A percentile compares a stretch with the other conserved stretches of the same genome.
Evolutionary conservation across 2,113 vertebrate genomes (phyloP).

Genomic region (Chaenogobius annularis): DNA sequence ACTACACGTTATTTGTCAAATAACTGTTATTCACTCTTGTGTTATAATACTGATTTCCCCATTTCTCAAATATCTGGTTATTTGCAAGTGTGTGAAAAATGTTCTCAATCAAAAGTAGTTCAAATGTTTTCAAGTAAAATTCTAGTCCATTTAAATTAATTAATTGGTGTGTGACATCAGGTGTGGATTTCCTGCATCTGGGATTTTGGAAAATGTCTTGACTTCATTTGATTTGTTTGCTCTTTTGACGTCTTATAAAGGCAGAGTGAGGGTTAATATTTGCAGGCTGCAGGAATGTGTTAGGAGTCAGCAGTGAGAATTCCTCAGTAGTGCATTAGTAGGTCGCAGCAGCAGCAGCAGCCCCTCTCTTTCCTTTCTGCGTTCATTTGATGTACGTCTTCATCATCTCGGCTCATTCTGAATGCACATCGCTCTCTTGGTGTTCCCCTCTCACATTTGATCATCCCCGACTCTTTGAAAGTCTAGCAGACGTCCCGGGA

Average conservation of each 20-base stretch:
- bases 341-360: slow-evolving; percentile 69
- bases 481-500: slow-evolving; percentile 53
- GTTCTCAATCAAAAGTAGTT: neutral
- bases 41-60: neutral
- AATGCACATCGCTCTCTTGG: slow-evolving; percentile 34
- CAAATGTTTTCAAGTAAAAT: neutral
- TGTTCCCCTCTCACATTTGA: slow-evolving; percentile 51
- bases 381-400: slow-evolving; percentile 37
- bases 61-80: neutral
- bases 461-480: slow-evolving; percentile 52
- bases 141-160: neutral
- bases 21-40: neutral
- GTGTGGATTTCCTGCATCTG: neutral
- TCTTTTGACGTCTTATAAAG: slow-evolving; percentile 48
- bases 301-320: slow-evolving; percentile 76
- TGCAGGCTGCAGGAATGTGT: slow-evolving; percentile 75
- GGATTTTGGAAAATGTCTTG: neutral
- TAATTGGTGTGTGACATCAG: neutral
- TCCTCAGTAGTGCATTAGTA: slow-evolving; percentile 77
- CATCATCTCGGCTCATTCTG: slow-evolving; percentile 33
- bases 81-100: neutral
- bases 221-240: neutral
- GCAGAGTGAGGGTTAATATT: slow-evolving; percentile 74
- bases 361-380: slow-evolving; percentile 59
- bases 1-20: neutral